A percentile compares a stretch with the other conserved stretches of the same genome.
Evolutionary conservation across 2,113 vertebrate species (phyloP).

Genomic region (Donacobius atricapilla): DNA sequence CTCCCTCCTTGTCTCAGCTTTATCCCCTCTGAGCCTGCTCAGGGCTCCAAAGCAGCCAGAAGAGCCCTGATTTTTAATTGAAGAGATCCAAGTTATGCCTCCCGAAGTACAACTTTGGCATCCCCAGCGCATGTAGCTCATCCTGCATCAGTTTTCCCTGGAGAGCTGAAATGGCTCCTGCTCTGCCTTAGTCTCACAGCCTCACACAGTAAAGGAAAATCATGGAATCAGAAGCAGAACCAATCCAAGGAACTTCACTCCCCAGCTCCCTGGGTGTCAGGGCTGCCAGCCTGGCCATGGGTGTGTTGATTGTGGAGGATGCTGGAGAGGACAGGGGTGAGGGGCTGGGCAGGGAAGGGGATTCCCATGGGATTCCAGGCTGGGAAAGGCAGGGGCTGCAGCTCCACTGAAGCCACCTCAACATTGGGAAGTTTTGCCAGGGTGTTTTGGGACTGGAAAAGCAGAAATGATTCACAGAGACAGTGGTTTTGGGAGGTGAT

Average conservation of each 20-base stretch:
- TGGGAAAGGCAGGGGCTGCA: not conserved
- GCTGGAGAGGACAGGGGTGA: fast-evolving
- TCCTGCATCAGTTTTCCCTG: not conserved
- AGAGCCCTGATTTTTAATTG: not conserved
- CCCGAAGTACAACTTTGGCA: not conserved
- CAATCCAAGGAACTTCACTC: not conserved
- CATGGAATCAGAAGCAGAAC: not conserved
- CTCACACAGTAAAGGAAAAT: not conserved
- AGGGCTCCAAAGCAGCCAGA: not conserved
- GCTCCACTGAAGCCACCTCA: not conserved
- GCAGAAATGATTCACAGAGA: not conserved
- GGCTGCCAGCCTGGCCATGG: not conserved
- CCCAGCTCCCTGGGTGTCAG: not conserved
- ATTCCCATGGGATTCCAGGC: not conserved
- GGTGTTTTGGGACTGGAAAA: not conserved
- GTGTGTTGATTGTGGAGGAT: not conserved
- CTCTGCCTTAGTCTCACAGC: not conserved
- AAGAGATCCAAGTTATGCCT: not conserved
- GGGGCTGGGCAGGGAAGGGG: not conserved
- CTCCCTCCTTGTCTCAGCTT: not conserved
- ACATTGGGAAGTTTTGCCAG: not conserved
- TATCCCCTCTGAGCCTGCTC: not conserved
- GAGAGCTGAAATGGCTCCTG: not conserved
- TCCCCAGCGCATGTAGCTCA: fast-evolving
- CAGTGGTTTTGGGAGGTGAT: fast-evolving